Percentiles rank a stretch among this genome's conserved stretches.
phyloP scores from a whole-genome alignment of 35 echinoderm and acorn worm species.

The Nesometra sesokonis region DNA sequence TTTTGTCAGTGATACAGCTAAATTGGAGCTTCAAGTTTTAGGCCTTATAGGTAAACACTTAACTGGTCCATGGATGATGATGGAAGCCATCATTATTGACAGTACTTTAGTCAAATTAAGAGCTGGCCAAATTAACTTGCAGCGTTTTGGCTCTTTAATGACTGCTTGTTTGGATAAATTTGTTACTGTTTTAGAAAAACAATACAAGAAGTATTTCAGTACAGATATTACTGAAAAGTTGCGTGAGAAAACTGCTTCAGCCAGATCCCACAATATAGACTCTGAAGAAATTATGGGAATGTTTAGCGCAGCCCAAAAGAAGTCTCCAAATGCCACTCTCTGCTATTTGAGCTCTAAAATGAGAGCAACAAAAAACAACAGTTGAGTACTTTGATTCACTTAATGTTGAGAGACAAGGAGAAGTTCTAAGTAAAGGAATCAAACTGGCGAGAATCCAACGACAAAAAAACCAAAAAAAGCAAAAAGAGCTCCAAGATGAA shows the following conservation, averaged over 20 bases:
- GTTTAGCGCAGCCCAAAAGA: neutral
- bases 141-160: too few relatives aligned
- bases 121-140: too few relatives aligned
- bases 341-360: neutral
- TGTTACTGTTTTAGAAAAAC: neutral
- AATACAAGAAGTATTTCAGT: neutral
- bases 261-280: constrained; percentile 5
- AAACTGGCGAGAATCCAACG: neutral
- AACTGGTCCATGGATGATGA: neutral
- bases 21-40: neutral
- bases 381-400: neutral
- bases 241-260: neutral
- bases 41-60: constrained; percentile 2
- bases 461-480: neutral
- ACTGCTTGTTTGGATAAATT: neutral
- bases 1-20: neutral
- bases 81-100: too few relatives aligned
- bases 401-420: neutral
- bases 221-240: constrained; percentile 2
- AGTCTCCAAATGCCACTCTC: neutral
- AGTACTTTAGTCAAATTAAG: too few relatives aligned
- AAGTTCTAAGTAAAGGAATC: neutral
- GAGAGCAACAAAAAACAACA: constrained; percentile 3
- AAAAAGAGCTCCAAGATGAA: neutral
- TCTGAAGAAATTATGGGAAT: constrained; percentile 14